Conservation (phyloP, 2,888 invertebrate species). For the Epiblema foenella region DNA sequence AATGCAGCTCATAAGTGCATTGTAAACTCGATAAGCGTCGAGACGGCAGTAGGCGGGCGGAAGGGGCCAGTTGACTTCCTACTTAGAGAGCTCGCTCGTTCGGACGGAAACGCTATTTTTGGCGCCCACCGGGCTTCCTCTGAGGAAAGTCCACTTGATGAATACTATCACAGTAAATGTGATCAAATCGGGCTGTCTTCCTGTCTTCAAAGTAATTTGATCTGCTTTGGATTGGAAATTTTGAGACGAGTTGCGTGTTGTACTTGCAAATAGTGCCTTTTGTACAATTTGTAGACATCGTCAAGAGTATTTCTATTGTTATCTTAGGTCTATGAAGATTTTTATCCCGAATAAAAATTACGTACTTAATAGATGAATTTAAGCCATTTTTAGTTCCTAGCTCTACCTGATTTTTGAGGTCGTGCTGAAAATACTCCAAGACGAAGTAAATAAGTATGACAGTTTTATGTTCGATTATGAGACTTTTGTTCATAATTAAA, state of each 20-base stretch:
- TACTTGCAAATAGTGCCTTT: not conserved
- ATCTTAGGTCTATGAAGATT: not conserved
- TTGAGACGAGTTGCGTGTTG: not conserved
- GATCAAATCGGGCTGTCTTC: slow-evolving; percentile 54
- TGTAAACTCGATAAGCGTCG: slow-evolving; percentile 81
- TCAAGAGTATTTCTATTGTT: not conserved
- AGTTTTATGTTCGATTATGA: not conserved
- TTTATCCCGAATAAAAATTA: not conserved
- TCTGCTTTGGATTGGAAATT: slow-evolving; percentile 32
- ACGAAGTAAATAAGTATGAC: no score
- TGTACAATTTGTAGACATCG: not conserved
- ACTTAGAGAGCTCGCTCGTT: slow-evolving; percentile 73
- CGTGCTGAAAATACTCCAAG: no score
- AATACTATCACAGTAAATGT: slow-evolving; percentile 62
- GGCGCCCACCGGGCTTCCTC: slow-evolving; percentile 82
- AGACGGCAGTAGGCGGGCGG: slow-evolving; percentile 82
- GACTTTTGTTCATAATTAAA: not conserved
- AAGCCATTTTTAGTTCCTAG: no score
- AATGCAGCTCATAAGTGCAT: slow-evolving; percentile 78
- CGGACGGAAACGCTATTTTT: slow-evolving; percentile 83
- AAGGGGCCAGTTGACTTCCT: slow-evolving; percentile 80
- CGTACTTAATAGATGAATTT: no score
- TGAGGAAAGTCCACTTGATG: slow-evolving; percentile 76
- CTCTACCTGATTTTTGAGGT: no score
- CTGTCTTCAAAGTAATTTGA: slow-evolving; percentile 49